These are phyloP conservation scores for Apeira syringaria DNA, from an alignment of 2,888 invertebrate genomes.

Conservation along the genomic window DNA sequence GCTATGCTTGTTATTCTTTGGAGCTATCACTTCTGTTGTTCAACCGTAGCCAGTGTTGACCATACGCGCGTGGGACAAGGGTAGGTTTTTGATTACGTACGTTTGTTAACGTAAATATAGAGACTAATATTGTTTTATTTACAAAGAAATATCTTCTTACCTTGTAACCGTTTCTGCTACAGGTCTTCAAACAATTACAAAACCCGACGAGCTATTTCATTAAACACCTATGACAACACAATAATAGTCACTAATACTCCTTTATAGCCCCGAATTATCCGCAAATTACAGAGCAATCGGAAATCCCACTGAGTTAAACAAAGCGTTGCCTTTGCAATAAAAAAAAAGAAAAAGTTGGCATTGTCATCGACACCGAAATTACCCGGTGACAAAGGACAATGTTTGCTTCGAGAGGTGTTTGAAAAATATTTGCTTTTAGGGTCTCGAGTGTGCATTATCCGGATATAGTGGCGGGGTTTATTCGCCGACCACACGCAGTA, in stretches of 20 bases:
- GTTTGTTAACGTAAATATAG: too few relatives aligned
- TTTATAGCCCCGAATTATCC: constrained; percentile 63
- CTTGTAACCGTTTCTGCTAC: background rate
- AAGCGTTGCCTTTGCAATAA: constrained; percentile 37
- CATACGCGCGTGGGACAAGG: too few relatives aligned
- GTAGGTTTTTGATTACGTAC: too few relatives aligned
- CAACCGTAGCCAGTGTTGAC: too few relatives aligned
- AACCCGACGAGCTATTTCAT: constrained; percentile 44
- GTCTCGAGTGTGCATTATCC: constrained; percentile 66
- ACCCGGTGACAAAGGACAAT: constrained; percentile 69
- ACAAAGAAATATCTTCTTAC: too few relatives aligned
- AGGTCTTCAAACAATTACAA: constrained; percentile 17
- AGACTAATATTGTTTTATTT: too few relatives aligned
- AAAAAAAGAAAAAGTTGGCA: constrained; percentile 20
- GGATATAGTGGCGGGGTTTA: constrained; percentile 34
- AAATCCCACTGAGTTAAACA: constrained; percentile 68
- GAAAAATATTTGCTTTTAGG: constrained; percentile 75
- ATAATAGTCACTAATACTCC: constrained; percentile 56
- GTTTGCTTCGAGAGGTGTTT: constrained; percentile 72
- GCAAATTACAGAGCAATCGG: constrained; percentile 74
- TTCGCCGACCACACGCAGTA: constrained; percentile 41
- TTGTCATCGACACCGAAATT: constrained; percentile 79
- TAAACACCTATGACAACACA: constrained; percentile 63
- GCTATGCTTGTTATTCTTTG: too few relatives aligned
- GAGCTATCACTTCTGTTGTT: too few relatives aligned